Evolutionary conservation across 2,888 invertebrate species (phyloP).

Genomic region (Himalopsyche japonica): DNA sequence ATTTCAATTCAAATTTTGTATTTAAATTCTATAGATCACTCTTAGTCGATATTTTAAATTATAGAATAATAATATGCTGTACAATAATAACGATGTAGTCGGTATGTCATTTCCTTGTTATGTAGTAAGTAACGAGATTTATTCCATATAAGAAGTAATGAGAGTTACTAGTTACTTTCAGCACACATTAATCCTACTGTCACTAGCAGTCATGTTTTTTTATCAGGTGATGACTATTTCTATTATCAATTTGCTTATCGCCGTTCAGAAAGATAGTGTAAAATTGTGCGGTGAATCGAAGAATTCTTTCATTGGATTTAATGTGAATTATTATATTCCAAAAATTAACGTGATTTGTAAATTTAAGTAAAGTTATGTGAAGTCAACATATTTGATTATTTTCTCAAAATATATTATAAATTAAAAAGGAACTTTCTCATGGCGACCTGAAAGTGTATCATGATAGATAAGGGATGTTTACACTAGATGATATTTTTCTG

Average conservation of each 20-base stretch:
- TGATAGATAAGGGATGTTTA: neutral
- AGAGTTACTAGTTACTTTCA: no score
- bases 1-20: no score
- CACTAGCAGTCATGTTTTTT: no score
- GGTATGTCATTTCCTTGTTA: no score
- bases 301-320: neutral
- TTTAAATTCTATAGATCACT: no score
- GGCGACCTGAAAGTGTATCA: neutral
- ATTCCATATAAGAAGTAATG: no score
- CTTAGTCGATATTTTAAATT: no score
- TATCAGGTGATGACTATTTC: neutral
- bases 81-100: no score
- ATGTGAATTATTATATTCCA: neutral
- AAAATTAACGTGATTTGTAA: neutral
- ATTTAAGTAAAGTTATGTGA: neutral
- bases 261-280: neutral
- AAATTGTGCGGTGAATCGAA: neutral
- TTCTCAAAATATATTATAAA: neutral
- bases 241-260: neutral
- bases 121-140: no score
- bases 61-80: no score
- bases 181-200: no score
- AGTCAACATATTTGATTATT: neutral
- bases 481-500: neutral
- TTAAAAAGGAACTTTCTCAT: neutral